Percentiles rank a stretch among this genome's conserved stretches.
phyloP scores from a whole-genome alignment of 2,888 invertebrate genomes.

The Tridacna crocea region DNA sequence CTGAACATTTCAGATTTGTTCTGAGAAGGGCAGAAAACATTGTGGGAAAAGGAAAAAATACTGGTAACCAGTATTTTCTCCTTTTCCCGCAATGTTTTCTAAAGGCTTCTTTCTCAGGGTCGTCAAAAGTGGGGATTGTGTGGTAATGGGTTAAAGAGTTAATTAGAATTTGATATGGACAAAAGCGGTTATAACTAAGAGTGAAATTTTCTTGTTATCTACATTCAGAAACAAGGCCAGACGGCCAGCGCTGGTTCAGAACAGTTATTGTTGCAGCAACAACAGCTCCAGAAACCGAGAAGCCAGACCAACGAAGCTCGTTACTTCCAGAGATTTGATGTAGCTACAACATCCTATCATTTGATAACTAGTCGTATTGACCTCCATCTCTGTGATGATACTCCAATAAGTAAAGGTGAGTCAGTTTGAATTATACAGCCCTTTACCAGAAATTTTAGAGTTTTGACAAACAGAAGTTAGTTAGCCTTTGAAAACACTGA shows the following conservation, averaged over 20 bases:
- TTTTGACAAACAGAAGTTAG: background rate
- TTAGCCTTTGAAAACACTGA: background rate
- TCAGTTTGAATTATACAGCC: background rate
- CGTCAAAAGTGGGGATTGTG: too few relatives aligned
- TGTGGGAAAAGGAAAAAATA: too few relatives aligned
- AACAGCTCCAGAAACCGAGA: conserved; percentile 61
- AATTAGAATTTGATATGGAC: too few relatives aligned
- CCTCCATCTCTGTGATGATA: conserved; percentile 97
- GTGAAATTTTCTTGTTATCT: too few relatives aligned
- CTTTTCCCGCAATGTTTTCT: too few relatives aligned
- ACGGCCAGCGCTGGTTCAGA: conserved; percentile 53
- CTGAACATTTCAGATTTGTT: too few relatives aligned
- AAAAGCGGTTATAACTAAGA: too few relatives aligned
- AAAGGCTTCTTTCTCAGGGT: too few relatives aligned
- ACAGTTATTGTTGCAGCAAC: conserved; percentile 59
- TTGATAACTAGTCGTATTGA: conserved; percentile 94
- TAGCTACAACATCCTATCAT: conserved; percentile 99
- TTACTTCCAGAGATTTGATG: conserved; percentile 94
- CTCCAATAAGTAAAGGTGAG: conserved; percentile 73
- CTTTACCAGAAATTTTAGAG: background rate
- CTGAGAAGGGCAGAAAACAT: too few relatives aligned
- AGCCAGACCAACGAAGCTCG: conserved; percentile 82
- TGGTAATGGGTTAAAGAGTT: too few relatives aligned
- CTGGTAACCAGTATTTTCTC: too few relatives aligned
- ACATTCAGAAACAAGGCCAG: conserved; percentile 71